Evolutionary conservation across 2,888 invertebrate genomes (phyloP).

Genomic region (Troides aeacus): DNA sequence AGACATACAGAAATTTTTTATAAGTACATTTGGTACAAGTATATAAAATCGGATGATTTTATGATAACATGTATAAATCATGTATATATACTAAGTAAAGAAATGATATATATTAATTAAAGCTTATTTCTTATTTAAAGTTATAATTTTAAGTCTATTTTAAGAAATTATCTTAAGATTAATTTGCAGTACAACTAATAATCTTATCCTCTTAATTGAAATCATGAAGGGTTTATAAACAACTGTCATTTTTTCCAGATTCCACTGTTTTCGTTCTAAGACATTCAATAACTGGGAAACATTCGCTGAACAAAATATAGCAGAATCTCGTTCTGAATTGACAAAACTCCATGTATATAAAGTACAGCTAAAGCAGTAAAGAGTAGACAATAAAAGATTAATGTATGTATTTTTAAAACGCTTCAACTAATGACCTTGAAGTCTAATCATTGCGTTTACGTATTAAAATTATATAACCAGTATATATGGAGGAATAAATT

Average conservation of each 20-base stretch:
- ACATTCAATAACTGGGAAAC: too few relatives aligned
- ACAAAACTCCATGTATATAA: neutral
- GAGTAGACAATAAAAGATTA: neutral
- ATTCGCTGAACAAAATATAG: too few relatives aligned
- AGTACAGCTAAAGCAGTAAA: too few relatives aligned
- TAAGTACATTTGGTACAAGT: neutral
- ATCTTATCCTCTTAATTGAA: too few relatives aligned
- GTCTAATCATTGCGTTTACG: conserved; percentile 33
- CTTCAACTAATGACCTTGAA: conserved; percentile 34
- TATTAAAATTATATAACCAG: conserved; percentile 38
- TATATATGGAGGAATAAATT: conserved; percentile 37
- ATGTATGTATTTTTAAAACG: neutral
- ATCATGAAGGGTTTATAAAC: too few relatives aligned
- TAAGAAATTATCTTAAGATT: neutral
- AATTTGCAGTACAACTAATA: neutral
- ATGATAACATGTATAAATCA: too few relatives aligned
- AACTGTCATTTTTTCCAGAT: too few relatives aligned
- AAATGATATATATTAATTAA: neutral
- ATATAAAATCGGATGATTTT: neutral
- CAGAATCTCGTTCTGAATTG: neutral
- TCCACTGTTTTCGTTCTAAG: too few relatives aligned
- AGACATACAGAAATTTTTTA: too few relatives aligned
- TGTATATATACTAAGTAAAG: too few relatives aligned
- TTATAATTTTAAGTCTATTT: neutral
- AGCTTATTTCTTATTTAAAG: neutral